Conservation (phyloP, 2,113 vertebrate genomes). For the Vicugna pacos region DNA sequence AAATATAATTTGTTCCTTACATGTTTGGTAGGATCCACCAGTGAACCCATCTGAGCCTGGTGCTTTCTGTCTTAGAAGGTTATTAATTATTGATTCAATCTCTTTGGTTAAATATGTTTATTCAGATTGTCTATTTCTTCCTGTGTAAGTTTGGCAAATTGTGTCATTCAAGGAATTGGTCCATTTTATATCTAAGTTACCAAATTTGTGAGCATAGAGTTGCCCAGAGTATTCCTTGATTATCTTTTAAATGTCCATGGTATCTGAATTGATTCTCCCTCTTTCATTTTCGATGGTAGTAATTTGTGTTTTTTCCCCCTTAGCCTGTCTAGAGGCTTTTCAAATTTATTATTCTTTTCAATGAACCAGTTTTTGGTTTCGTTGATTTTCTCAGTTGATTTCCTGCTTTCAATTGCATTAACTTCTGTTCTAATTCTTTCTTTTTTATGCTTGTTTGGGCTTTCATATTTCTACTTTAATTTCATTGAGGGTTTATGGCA, state of each 20-base stretch:
- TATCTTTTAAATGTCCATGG: neutral
- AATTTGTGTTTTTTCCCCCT: neutral
- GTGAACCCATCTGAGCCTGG: neutral
- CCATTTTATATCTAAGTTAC: neutral
- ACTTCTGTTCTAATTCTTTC: neutral
- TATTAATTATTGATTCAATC: neutral
- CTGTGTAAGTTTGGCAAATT: neutral
- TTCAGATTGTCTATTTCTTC: neutral
- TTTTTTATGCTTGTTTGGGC: neutral
- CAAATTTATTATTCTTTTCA: neutral
- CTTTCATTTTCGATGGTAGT: neutral
- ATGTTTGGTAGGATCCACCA: neutral
- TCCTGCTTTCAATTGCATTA: neutral
- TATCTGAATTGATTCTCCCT: neutral
- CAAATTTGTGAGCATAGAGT: neutral
- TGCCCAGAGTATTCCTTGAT: neutral
- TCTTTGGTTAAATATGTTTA: neutral
- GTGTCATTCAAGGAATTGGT: neutral
- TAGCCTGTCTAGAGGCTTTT: neutral
- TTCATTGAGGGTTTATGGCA: neutral
- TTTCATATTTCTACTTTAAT: neutral
- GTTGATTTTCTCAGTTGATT: neutral
- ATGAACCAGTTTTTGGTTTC: neutral
- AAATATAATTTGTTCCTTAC: neutral
- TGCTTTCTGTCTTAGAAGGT: neutral